phyloP scores from a whole-genome alignment of 2,113 vertebrate species.

The Anoura caudifer region DNA sequence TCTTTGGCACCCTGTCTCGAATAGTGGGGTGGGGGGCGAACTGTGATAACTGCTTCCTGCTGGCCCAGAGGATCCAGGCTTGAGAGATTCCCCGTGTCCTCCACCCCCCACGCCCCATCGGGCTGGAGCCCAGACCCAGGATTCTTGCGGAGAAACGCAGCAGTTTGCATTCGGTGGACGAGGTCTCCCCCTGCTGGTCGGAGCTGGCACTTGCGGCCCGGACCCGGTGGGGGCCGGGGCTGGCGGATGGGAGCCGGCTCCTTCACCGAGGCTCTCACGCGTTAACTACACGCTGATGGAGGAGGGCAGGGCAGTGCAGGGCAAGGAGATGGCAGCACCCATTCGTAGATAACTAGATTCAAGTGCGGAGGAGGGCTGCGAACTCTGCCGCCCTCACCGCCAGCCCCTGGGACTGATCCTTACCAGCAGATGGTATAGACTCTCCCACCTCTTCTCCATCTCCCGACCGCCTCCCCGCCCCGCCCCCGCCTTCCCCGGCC shows the following conservation, averaged over 20 bases:
- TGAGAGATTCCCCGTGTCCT: background rate
- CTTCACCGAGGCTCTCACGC: background rate
- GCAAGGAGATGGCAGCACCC: background rate
- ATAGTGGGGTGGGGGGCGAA: background rate
- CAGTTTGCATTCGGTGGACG: slow-evolving; percentile 27
- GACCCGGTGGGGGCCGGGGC: background rate
- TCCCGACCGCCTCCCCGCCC: background rate
- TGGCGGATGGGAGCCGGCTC: background rate
- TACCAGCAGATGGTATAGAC: background rate
- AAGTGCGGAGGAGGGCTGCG: background rate
- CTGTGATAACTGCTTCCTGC: background rate
- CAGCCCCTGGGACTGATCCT: background rate
- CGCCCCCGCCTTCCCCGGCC: no score
- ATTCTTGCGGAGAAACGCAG: accelerated
- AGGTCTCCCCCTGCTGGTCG: slow-evolving; percentile 61
- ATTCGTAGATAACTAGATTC: background rate
- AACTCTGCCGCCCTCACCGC: background rate
- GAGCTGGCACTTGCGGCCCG: background rate
- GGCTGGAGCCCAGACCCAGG: background rate
- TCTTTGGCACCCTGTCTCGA: background rate
- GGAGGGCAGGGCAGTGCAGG: background rate
- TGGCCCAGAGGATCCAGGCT: background rate
- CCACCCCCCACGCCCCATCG: background rate
- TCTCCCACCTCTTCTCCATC: background rate
- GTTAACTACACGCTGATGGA: background rate